Base-by-base conservation (phyloP, 2,797 vertebrate species). In the Enoplosus armatus region DNA sequence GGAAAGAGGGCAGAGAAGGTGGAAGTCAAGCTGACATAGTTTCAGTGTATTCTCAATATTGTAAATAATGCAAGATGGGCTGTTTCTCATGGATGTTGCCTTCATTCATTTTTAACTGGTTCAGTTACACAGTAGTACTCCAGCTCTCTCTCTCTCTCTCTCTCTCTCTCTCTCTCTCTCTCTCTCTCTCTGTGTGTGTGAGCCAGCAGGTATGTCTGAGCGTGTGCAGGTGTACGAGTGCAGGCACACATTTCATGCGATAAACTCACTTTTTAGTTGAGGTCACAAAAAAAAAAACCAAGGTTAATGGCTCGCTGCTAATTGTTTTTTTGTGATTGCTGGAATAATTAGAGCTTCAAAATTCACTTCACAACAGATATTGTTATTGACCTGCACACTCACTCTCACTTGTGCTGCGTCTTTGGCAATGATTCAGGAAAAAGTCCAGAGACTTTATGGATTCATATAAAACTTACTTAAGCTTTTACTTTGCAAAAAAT, bases 61-160 rank as follows among this genome's bases (percentile, higher is more conserved):
- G 75, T 93, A 47, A 93, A 94, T 94, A 90, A 91, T 89, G 82
- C 68, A 94, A 48, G 61, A 54, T 0, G 51, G 48, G 51, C 72
- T 73, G 61, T 75, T 90, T 89, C 85, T 86, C 82, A 45, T 87
- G 71, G 75, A 84, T 85, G 84, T 87, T 90, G 84, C 85, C 86
- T 82, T 92, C 91, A 91, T 94, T 79, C 75, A 93, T 91, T 85
- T 91, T 94, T 92, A 90, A 93, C 70, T n/a, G 66, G 63, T 72
- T 89, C 87, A 70, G 72, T 92, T 87, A 86, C 72, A 82, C 58
- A 65, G 77, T 72, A 69, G 79, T 65, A 60, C 60, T 86, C 22
- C 75, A 63, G 26, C 41, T 80, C 31, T 53, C 14, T 43, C 26
- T n/a, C 22, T 35, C 56, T 62, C 61, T 1, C 8, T n/a, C 35